Evolutionary conservation across 1,140 invertebrate species (phyloP).

Genomic region (Neodiprion pinetum): DNA sequence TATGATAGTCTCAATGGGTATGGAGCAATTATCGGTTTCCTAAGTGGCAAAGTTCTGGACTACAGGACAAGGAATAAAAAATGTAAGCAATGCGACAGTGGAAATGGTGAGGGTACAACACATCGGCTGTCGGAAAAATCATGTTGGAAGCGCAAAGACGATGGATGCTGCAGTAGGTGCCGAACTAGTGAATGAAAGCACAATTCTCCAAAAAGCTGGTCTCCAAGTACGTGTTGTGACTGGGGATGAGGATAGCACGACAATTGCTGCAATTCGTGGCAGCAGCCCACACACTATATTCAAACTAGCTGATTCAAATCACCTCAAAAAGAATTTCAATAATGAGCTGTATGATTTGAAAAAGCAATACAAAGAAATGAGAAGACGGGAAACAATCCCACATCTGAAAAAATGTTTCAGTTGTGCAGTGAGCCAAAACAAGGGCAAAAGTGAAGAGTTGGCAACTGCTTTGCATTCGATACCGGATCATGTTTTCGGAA

Average conservation of each 20-base stretch:
- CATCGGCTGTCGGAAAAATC: slow-evolving; percentile 22
- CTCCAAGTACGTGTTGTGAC: slow-evolving; percentile 18
- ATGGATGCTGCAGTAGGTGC: slow-evolving; percentile 20
- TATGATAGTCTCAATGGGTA: slow-evolving; percentile 28
- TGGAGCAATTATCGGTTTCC: slow-evolving; percentile 17
- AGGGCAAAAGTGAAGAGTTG: slow-evolving; percentile 19
- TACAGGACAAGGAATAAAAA: slow-evolving; percentile 16
- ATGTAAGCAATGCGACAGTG: slow-evolving; percentile 16
- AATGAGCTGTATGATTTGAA: slow-evolving; percentile 21
- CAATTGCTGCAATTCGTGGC: slow-evolving; percentile 10
- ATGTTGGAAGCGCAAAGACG: slow-evolving; percentile 19
- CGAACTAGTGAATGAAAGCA: slow-evolving; percentile 18
- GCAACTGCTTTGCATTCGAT: slow-evolving; percentile 13
- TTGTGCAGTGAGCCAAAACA: slow-evolving; percentile 28
- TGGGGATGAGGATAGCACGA: slow-evolving; percentile 21
- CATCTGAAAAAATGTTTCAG: slow-evolving; percentile 33
- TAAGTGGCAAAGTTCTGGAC: slow-evolving; percentile 19
- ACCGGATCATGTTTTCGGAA: slow-evolving; percentile 27
- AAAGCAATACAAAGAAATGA: slow-evolving; percentile 10
- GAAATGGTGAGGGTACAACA: slow-evolving; percentile 16
- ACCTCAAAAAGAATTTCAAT: slow-evolving; percentile 28
- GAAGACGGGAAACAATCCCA: slow-evolving; percentile 18
- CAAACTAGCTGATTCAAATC: slow-evolving; percentile 9
- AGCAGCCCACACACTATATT: not conserved
- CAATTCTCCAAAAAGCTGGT: slow-evolving; percentile 16